phyloP scores from a whole-genome alignment of 2,888 invertebrate species.

The Rambutsinella grinnellia region DNA sequence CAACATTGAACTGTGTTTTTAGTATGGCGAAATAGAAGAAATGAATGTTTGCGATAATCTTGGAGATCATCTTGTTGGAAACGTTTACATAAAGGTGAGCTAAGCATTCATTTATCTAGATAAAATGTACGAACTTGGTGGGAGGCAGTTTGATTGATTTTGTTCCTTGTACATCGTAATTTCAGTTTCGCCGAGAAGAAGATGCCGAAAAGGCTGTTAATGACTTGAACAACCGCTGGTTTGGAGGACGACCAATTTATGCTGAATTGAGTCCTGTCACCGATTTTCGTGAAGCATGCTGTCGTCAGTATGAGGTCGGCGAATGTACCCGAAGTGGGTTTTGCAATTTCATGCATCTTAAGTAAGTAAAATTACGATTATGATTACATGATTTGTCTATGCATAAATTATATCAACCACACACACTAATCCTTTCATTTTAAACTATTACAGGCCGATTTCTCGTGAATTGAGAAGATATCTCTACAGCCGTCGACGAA shows the following conservation, averaged over 20 bases:
- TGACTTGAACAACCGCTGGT: slow-evolving; percentile 99
- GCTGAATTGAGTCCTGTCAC: slow-evolving; percentile 99
- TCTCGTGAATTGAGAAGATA: slow-evolving; percentile 87
- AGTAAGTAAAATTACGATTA: slow-evolving; percentile 69
- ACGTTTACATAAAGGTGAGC: slow-evolving; percentile 96
- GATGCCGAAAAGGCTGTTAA: slow-evolving; percentile 98
- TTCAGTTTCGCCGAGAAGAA: slow-evolving; percentile 93
- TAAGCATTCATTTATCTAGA: not conserved
- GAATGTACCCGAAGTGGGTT: slow-evolving; percentile 99
- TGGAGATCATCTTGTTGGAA: slow-evolving; percentile 98
- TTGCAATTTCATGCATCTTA: slow-evolving; percentile 99
- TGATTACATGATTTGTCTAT: not conserved
- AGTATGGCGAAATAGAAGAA: slow-evolving; percentile 99
- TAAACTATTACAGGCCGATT: slow-evolving; percentile 31
- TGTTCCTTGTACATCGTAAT: slow-evolving; percentile 40
- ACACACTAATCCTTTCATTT: too few species aligned
- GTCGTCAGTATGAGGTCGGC: slow-evolving; percentile 99
- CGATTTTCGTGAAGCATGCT: slow-evolving; percentile 99
- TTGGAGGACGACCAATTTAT: slow-evolving; percentile 97
- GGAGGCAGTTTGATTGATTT: not conserved
- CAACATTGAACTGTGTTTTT: too few species aligned
- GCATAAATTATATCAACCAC: not conserved
- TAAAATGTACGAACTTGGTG: slow-evolving; percentile 9
- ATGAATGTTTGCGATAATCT: slow-evolving; percentile 99
- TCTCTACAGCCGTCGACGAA: slow-evolving; percentile 71